These are phyloP conservation scores for Melanotaenia trifasciata DNA, from an alignment of 2,797 vertebrate species.

Conservation along the genomic window DNA sequence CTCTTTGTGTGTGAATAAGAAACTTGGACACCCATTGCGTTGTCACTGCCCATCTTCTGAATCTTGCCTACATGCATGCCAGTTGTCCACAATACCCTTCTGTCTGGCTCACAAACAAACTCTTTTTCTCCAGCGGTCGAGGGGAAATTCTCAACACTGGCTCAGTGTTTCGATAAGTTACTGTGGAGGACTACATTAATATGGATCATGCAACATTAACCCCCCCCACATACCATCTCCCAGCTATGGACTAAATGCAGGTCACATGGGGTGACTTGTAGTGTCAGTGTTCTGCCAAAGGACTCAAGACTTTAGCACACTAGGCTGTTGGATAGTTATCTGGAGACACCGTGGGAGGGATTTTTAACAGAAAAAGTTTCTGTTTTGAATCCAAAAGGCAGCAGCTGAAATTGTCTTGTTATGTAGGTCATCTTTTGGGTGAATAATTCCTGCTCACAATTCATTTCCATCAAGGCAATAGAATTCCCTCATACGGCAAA, in stretches of 20 bases:
- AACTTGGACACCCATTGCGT: constrained; percentile 35
- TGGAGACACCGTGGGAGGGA: neutral
- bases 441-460: constrained; percentile 2
- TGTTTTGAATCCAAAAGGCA: constrained; percentile 1
- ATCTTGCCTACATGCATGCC: constrained; percentile 35
- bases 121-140: constrained; percentile 50
- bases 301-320: constrained; percentile 23
- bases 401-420: neutral
- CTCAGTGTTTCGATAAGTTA: constrained; percentile 57
- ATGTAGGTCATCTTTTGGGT: neutral
- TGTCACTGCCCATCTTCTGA: constrained; percentile 28
- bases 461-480: neutral
- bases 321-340: constrained; percentile 44
- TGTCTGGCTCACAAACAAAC: constrained; percentile 63
- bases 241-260: constrained; percentile 41
- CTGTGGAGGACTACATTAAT: constrained; percentile 71
- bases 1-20: neutral
- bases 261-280: constrained; percentile 53
- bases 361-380: constrained; percentile 20
- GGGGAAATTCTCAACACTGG: constrained; percentile 51
- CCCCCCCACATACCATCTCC: constrained; percentile 15
- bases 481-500: neutral
- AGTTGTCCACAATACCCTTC: constrained; percentile 56
- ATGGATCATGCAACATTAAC: constrained; percentile 59
- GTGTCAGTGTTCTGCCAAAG: constrained; percentile 22